Conservation (phyloP, 2,888 invertebrate genomes). For the Aleiodes leptofemur region DNA sequence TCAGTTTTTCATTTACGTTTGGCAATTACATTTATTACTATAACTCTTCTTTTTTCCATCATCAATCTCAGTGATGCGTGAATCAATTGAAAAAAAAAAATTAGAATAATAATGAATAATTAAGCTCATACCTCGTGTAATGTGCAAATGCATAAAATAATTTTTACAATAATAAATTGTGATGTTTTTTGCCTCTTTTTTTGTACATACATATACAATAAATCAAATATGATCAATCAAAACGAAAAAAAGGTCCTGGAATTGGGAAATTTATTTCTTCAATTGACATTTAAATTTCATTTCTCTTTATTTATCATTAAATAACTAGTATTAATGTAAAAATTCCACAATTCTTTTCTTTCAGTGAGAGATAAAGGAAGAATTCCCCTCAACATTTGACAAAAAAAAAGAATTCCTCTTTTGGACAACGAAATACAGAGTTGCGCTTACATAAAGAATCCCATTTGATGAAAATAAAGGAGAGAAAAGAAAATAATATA, state of each 20-base stretch:
- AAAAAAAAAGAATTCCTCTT: conserved; percentile 10
- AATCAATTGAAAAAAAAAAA: not conserved
- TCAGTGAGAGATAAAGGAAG: conserved; percentile 27
- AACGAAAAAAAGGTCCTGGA: conserved; percentile 27
- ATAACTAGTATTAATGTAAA: conserved; percentile 45
- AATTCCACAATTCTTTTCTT: conserved; percentile 32
- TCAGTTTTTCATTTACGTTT: not conserved
- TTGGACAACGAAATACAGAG: conserved; percentile 22
- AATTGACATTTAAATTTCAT: conserved; percentile 26
- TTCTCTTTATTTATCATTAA: conserved; percentile 46
- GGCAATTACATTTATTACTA: not conserved
- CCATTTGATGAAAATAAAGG: conserved; percentile 8
- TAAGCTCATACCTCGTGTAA: conserved; percentile 15
- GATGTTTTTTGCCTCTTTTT: conserved; percentile 53
- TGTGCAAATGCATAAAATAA: conserved; percentile 16
- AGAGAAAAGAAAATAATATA: conserved; percentile 34
- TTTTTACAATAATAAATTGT: conserved; percentile 55
- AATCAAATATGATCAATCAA: conserved; percentile 53
- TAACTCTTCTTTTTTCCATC: not conserved
- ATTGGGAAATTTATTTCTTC: not conserved
- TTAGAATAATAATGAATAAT: not conserved
- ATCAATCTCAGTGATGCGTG: conserved; percentile 2
- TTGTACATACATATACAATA: conserved; percentile 57
- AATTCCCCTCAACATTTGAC: conserved; percentile 24
- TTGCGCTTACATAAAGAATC: conserved; percentile 21